Evolutionary conservation across 2,113 vertebrate species (phyloP).

Genomic region (Pao palembangensis): DNA sequence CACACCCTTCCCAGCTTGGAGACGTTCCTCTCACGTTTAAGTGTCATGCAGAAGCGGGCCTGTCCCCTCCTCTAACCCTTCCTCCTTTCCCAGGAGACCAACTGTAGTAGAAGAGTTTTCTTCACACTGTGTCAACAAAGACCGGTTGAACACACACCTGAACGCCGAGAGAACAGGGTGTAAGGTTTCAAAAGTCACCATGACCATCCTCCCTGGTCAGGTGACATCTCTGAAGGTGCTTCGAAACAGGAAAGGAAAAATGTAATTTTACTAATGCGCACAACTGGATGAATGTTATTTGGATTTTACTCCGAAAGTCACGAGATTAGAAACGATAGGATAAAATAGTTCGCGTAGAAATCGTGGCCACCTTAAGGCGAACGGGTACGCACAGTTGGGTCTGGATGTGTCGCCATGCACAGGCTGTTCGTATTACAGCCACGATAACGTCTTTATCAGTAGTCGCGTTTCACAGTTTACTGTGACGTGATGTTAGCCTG

Average conservation of each 20-base stretch:
- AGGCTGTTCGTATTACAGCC: background rate
- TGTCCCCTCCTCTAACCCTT: background rate
- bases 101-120: conserved; percentile 17
- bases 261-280: background rate
- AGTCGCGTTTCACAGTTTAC: background rate
- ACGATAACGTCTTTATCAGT: background rate
- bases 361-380: no score
- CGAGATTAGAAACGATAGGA: no score
- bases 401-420: background rate
- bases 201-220: conserved; percentile 36
- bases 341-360: no score
- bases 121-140: conserved; percentile 58
- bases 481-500: background rate
- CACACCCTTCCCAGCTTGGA: conserved; percentile 51
- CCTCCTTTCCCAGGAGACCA: conserved; percentile 14
- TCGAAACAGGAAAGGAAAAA: background rate
- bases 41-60: conserved; percentile 34
- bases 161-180: conserved; percentile 40
- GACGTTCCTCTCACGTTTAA: conserved; percentile 42
- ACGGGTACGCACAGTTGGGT: no score
- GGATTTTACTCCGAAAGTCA: background rate
- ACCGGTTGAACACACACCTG: conserved; percentile 25
- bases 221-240: conserved; percentile 5
- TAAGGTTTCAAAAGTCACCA: conserved; percentile 53
- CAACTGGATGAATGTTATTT: no score